phyloP scores from a whole-genome alignment of 2,113 vertebrate genomes.

The Rattus rattus region DNA sequence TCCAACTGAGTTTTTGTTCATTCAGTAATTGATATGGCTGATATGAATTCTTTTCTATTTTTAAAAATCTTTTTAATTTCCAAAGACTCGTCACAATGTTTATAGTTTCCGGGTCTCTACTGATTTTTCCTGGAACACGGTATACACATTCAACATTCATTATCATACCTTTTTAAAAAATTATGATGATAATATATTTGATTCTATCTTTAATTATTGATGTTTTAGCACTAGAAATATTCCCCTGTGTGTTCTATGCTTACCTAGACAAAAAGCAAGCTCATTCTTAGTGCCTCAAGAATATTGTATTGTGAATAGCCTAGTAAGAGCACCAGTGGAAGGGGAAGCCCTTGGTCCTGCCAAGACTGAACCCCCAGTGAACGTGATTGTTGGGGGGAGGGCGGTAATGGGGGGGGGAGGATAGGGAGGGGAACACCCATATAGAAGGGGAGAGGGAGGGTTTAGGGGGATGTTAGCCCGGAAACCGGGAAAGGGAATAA shows the following conservation, averaged over 20 bases:
- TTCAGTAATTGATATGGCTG: neutral
- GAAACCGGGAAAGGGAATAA: no score
- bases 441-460: no score
- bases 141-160: neutral
- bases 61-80: neutral
- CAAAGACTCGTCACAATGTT: neutral
- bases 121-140: neutral
- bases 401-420: no score
- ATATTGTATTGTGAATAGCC: neutral
- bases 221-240: neutral
- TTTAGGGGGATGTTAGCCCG: no score
- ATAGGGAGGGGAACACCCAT: no score
- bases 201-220: neutral
- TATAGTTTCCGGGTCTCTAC: neutral
- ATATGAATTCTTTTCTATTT: neutral
- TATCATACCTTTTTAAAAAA: neutral
- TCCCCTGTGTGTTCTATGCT: neutral
- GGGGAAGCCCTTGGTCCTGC: no score
- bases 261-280: neutral
- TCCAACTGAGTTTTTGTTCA: neutral
- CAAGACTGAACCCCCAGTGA: no score
- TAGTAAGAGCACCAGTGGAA: no score
- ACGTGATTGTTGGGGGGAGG: no score
- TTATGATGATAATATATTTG: neutral
- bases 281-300: neutral